Evolutionary conservation across 2,888 invertebrate species (phyloP).

Genomic region (Eupelmus urozonus): DNA sequence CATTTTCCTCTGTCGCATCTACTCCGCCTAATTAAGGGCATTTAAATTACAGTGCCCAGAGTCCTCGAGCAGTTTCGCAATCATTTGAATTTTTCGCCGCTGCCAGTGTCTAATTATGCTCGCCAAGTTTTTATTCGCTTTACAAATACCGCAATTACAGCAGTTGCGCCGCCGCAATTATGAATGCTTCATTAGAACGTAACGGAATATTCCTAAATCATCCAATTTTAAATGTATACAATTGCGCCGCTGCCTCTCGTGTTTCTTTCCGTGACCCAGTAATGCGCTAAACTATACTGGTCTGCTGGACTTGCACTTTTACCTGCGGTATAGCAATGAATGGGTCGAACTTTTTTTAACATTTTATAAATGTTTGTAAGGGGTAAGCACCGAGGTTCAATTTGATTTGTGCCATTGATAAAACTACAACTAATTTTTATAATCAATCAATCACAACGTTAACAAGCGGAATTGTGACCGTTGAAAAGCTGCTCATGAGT

Average conservation of each 20-base stretch:
- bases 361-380: background rate
- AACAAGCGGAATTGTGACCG: no score
- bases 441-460: no score
- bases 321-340: background rate
- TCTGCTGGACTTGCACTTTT: no score
- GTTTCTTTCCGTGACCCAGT: no score
- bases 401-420: no score
- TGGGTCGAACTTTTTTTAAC: background rate
- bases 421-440: no score
- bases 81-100: background rate
- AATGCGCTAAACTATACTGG: no score
- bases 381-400: no score
- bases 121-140: background rate
- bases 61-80: background rate
- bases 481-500: no score
- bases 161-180: background rate
- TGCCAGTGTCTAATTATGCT: background rate
- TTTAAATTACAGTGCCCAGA: slow-evolving; percentile 12
- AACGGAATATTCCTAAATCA: background rate
- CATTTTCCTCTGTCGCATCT: background rate
- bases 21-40: slow-evolving; percentile 17
- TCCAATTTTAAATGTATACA: background rate
- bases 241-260: no score
- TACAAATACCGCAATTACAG: background rate
- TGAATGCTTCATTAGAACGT: background rate